A percentile compares a stretch with the other conserved stretches of the same genome.
Conservation (phyloP, 1,140 invertebrate genomes). For the Carcinoscorpius rotundicauda region DNA sequence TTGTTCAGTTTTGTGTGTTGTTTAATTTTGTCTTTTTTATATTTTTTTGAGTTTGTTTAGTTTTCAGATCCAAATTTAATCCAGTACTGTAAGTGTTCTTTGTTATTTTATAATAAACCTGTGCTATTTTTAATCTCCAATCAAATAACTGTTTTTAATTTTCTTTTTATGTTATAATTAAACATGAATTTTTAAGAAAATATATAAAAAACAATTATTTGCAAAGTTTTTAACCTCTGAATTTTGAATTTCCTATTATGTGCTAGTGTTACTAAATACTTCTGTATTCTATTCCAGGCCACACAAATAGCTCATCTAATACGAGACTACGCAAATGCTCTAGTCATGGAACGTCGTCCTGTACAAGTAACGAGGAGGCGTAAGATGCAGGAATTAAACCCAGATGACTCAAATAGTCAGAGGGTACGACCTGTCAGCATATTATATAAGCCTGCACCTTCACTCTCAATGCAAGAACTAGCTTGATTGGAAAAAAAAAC, state of each 20-base stretch:
- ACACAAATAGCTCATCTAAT: constrained; percentile 88
- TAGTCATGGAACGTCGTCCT: constrained; percentile 20
- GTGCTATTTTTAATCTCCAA: no score
- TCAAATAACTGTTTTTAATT: no score
- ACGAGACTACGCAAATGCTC: constrained; percentile 53
- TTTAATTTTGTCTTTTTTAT: no score
- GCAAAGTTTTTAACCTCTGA: neutral
- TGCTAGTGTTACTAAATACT: neutral
- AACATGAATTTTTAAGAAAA: neutral
- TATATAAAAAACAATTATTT: neutral
- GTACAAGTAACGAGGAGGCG: constrained; percentile 14
- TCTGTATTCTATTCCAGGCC: constrained; percentile 47
- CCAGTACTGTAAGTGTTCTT: no score
- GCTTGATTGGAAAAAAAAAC: neutral
- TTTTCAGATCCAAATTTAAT: no score
- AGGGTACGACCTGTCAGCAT: constrained; percentile 21
- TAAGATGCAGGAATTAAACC: constrained; percentile 12
- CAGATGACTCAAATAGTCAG: constrained; percentile 5
- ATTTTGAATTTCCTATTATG: neutral
- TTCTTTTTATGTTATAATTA: no score
- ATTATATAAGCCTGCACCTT: constrained; percentile 22
- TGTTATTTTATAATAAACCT: no score
- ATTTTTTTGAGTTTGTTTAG: no score
- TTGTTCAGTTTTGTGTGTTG: no score
- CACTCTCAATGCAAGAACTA: constrained; percentile 11